Conservation (phyloP, 2,113 vertebrate genomes). For the Todiramphus chloris region DNA sequence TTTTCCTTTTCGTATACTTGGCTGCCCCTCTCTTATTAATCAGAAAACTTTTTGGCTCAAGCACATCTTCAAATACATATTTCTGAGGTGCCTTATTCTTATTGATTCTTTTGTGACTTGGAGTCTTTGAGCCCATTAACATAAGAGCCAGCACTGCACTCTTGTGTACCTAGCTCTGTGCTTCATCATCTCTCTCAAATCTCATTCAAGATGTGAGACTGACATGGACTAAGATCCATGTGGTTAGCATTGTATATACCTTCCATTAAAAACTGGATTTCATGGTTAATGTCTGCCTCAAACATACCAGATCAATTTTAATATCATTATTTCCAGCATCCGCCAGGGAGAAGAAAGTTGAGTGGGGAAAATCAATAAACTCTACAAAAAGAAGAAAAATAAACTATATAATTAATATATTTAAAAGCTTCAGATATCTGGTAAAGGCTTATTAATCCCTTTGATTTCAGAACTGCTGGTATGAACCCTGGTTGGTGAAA, state of each 20-base stretch:
- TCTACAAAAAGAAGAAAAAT: neutral
- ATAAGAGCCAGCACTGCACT: slow-evolving; percentile 3
- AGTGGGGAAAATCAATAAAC: slow-evolving; percentile 2
- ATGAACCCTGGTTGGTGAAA: neutral
- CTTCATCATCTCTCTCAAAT: neutral
- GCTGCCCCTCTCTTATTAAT: slow-evolving; percentile 37
- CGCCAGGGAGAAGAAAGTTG: neutral
- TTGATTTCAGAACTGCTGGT: neutral
- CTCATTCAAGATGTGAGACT: slow-evolving; percentile 15
- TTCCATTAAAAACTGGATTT: slow-evolving; percentile 49
- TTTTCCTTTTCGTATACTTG: slow-evolving; percentile 48
- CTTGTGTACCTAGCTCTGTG: neutral
- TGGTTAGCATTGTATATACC: neutral
- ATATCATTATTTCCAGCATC: slow-evolving; percentile 25
- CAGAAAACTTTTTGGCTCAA: slow-evolving; percentile 27
- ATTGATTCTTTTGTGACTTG: slow-evolving; percentile 36
- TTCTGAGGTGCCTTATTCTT: slow-evolving; percentile 24
- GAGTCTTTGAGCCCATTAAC: slow-evolving; percentile 28
- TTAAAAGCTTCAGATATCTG: neutral
- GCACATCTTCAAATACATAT: neutral
- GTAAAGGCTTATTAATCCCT: neutral
- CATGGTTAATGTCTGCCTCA: slow-evolving; percentile 4
- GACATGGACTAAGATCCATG: slow-evolving; percentile 6
- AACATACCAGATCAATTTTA: slow-evolving; percentile 48
- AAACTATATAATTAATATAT: neutral